Evolutionary conservation across 1,140 invertebrate species (phyloP).

Genomic region (Danaus plexippus): DNA sequence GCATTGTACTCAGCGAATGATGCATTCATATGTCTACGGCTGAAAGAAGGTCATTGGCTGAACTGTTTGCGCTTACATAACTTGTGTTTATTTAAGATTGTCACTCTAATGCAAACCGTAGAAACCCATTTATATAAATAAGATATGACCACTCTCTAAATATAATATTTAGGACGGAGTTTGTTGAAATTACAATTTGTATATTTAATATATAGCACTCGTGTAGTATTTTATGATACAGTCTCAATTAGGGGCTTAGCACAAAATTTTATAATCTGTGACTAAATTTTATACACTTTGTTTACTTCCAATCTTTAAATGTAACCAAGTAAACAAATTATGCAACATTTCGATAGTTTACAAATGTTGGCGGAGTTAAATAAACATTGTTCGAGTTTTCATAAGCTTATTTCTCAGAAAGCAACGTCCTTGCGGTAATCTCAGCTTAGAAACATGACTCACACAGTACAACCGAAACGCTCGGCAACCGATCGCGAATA

Average conservation of each 20-base stretch:
- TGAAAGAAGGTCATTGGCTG: conserved; percentile 61
- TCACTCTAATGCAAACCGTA: conserved; percentile 32
- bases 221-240: neutral
- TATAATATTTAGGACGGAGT: too few relatives aligned
- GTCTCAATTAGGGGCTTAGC: too few relatives aligned
- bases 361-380: conserved; percentile 12
- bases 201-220: neutral
- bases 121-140: conserved; percentile 22
- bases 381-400: conserved; percentile 22
- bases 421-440: conserved; percentile 53
- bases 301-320: too few relatives aligned
- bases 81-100: conserved; percentile 48
- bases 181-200: too few relatives aligned
- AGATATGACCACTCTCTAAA: conserved; percentile 1
- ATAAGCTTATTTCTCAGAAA: conserved; percentile 30
- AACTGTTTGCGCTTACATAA: conserved; percentile 60
- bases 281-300: too few relatives aligned
- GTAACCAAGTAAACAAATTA: too few relatives aligned
- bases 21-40: conserved; percentile 58
- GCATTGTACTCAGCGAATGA: conserved; percentile 55
- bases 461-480: conserved; percentile 35
- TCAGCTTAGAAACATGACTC: conserved; percentile 49
- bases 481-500: conserved; percentile 47
- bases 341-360: neutral
- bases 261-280: too few relatives aligned